These are phyloP conservation scores for Ascidia mentula DNA, from an alignment of 23 tunicate species.

Conservation along the genomic window DNA sequence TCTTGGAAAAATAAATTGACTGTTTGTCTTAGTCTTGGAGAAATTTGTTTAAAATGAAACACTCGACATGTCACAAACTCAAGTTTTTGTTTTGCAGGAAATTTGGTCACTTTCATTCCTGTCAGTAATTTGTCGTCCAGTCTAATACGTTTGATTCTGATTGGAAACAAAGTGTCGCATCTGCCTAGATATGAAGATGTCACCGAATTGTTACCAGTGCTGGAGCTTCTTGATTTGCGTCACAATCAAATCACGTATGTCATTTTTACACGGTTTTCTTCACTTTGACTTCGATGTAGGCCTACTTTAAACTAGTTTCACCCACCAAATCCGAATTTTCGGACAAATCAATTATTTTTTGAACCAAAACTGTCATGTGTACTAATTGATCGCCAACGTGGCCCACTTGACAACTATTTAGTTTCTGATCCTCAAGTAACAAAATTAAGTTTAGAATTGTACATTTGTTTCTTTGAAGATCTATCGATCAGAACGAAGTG, in stretches of 20 bases:
- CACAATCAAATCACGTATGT: slow-evolving; percentile 49
- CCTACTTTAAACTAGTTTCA: not conserved
- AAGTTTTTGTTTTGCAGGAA: slow-evolving; percentile 57
- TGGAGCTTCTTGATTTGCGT: slow-evolving; percentile 58
- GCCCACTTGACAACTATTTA: not conserved
- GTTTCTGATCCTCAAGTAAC: not conserved
- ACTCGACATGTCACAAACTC: not conserved
- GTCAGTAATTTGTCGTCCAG: slow-evolving; percentile 27
- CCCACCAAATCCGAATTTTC: too few relatives aligned
- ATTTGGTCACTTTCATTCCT: slow-evolving; percentile 41
- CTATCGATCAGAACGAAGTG: slow-evolving; percentile 19
- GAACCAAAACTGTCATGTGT: too few relatives aligned
- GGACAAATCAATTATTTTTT: too few relatives aligned
- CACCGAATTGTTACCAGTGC: slow-evolving; percentile 19
- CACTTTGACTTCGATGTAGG: not conserved
- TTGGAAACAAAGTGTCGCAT: slow-evolving; percentile 32
- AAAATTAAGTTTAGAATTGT: not conserved
- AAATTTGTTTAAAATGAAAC: not conserved
- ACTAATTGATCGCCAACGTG: too few relatives aligned
- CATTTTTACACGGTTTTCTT: too few relatives aligned
- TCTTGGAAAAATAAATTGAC: not conserved
- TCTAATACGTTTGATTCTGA: slow-evolving; percentile 20
- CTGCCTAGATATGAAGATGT: slow-evolving; percentile 32
- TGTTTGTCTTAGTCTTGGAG: not conserved
- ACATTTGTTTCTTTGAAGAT: not conserved